Evolutionary conservation across 2,888 invertebrate species (phyloP), one percentile per base, ranked within the genome.

Genomic region (Callinectes sapidus): DNA sequence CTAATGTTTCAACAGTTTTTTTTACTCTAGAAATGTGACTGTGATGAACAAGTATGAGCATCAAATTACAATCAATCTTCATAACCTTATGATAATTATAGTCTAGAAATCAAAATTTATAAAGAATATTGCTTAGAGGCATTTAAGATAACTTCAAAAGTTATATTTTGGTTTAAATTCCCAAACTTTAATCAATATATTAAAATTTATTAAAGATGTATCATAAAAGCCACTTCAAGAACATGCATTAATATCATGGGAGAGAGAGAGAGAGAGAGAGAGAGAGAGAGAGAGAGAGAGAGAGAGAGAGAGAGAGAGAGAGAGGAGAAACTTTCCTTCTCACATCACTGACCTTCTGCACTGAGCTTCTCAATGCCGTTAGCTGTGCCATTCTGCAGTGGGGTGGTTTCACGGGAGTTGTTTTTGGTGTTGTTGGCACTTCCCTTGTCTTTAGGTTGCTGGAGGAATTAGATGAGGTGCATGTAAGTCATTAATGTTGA

Each of bases 301-400:
- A 48, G 48, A 48, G 48, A 48, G 48, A 48, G 48, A 48, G 48
- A 48, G 48, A 48, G 48, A 48, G 48, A 48, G 48, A 48, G 48
- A 48, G 48, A 48, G 48, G 48, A 48, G 10, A 48, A 10, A 61
- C 55, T 13, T 23, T 32, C 10, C 16, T 14, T 28, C 14, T 3
- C 81, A 86, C 61, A 61, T 6, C 39, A 91, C 92, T 94, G 96
- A 97, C 97, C 97, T 96, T 98, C 98, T 66, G 96, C 97, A 95
- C 97, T 97, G 81, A 97, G 96, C 95, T 97, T 95, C 66, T 94
- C 95, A 93, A 95, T 95, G 93, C 96, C 97, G 96, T 96, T 95
- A 28, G 94, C 94, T 77, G 95, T 95, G 39, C 95, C 95, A 48
- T 96, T 96, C 95, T 96, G 95, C 48, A 94, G 95, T 42, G 96